These are phyloP conservation scores for Brachionus paranguensis DNA, from an alignment of 1,140 invertebrate species.

Conservation along the genomic window DNA sequence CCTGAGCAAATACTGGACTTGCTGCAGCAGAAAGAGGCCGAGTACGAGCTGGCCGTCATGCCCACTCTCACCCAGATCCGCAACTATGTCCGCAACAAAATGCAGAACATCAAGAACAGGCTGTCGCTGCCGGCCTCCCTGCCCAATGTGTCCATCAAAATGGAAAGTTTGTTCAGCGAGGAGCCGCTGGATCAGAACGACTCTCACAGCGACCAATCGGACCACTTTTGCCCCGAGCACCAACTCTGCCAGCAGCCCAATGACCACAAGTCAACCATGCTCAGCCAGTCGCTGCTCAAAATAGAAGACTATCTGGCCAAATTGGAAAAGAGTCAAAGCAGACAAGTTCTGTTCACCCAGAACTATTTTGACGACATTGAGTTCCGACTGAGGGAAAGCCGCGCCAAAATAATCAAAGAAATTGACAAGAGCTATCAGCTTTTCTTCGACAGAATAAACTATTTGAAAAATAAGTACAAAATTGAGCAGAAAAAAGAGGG, in stretches of 20 bases:
- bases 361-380: conserved; percentile 12
- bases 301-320: not conserved
- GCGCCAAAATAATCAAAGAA: not conserved
- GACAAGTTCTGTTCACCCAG: not conserved
- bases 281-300: not conserved
- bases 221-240: not conserved
- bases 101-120: not conserved
- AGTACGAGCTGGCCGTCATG: not conserved
- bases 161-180: not conserved
- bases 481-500: not conserved
- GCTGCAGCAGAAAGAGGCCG: not conserved
- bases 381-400: not conserved
- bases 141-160: not conserved
- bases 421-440: conserved; percentile 1
- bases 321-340: not conserved
- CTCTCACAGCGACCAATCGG: not conserved
- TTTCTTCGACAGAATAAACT: not conserved
- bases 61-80: not conserved
- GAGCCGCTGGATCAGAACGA: not conserved
- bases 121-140: not conserved
- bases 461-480: conserved; percentile 6
- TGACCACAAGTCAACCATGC: not conserved
- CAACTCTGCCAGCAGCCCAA: not conserved
- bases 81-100: not conserved
- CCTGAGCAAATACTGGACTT: not conserved